phyloP scores from a whole-genome alignment of 2,113 vertebrate genomes.

The Sylvietta virens region DNA sequence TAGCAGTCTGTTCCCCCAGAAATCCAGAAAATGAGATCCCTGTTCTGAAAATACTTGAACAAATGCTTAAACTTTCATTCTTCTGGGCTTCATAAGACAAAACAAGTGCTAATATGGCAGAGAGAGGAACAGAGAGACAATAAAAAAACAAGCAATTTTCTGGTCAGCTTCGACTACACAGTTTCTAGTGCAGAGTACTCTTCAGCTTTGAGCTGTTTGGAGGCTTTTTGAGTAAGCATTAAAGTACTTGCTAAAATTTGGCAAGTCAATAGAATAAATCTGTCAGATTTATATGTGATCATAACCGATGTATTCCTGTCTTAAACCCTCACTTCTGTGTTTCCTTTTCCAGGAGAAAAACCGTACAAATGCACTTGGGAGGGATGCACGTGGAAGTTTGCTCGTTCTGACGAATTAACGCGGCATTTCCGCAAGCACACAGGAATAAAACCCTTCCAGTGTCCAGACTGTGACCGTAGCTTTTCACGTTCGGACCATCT shows the following conservation, averaged over 20 bases:
- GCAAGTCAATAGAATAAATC: neutral
- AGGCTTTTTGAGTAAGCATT: neutral
- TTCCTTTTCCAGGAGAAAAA: constrained; percentile 85
- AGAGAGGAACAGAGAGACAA: neutral
- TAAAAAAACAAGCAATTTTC: neutral
- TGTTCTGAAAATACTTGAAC: neutral
- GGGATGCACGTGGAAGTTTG: constrained; percentile 99
- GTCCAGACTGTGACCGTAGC: constrained; percentile 96
- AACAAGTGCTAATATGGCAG: neutral
- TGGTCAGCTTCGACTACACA: neutral
- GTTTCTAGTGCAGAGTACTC: neutral
- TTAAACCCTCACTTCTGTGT: neutral
- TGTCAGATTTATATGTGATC: neutral
- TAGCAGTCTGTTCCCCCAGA: neutral
- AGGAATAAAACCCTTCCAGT: constrained; percentile 97
- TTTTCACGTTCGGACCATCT: constrained; percentile 97
- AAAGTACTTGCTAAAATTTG: neutral
- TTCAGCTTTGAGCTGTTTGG: neutral
- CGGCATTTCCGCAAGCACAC: constrained; percentile 99
- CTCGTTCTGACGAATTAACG: constrained; percentile 96
- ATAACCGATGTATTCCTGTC: neutral
- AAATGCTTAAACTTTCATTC: neutral
- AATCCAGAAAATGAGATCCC: neutral
- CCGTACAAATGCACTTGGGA: constrained; percentile 98
- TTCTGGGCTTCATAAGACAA: neutral